A percentile compares a stretch with the other conserved stretches of the same genome.
Evolutionary conservation across 2,888 invertebrate species (phyloP).

Genomic region (Sphaerophoria taeniata): DNA sequence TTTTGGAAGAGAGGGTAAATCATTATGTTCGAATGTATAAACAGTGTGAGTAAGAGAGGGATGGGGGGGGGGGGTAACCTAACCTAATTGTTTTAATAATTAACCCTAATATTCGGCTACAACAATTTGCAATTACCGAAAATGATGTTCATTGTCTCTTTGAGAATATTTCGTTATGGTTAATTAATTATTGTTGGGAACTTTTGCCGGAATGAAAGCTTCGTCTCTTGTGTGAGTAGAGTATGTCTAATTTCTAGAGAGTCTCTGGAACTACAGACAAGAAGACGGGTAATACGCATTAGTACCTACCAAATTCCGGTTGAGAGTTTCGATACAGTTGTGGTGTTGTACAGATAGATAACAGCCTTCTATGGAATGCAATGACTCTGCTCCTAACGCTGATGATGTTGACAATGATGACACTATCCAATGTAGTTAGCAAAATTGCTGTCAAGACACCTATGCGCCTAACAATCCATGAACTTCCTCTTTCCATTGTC

Average conservation of each 20-base stretch:
- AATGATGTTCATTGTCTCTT: constrained; percentile 77
- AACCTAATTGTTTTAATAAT: constrained; percentile 78
- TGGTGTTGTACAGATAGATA: too few relatives aligned
- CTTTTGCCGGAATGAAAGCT: constrained; percentile 55
- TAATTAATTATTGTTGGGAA: constrained; percentile 76
- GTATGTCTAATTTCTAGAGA: too few relatives aligned
- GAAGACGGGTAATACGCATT: constrained; percentile 61
- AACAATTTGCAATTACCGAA: constrained; percentile 78
- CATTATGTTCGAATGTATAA: too few relatives aligned
- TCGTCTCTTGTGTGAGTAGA: too few relatives aligned
- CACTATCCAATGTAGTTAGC: constrained; percentile 57
- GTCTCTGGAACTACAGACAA: constrained; percentile 3
- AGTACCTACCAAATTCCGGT: constrained; percentile 66
- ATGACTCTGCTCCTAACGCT: constrained; percentile 10
- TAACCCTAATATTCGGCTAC: constrained; percentile 77
- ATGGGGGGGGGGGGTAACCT: constrained; percentile 36
- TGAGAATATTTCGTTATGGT: constrained; percentile 77
- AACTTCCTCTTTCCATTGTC: constrained; percentile 39
- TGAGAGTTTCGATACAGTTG: constrained; percentile 39
- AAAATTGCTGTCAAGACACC: constrained; percentile 73
- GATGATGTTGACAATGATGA: constrained; percentile 46
- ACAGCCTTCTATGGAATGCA: constrained; percentile 56
- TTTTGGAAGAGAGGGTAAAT: not conserved
- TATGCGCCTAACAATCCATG: constrained; percentile 59
- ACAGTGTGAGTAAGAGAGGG: not conserved